phyloP scores from a whole-genome alignment of 1,140 invertebrate species.

The Trigoniulus corallinus region DNA sequence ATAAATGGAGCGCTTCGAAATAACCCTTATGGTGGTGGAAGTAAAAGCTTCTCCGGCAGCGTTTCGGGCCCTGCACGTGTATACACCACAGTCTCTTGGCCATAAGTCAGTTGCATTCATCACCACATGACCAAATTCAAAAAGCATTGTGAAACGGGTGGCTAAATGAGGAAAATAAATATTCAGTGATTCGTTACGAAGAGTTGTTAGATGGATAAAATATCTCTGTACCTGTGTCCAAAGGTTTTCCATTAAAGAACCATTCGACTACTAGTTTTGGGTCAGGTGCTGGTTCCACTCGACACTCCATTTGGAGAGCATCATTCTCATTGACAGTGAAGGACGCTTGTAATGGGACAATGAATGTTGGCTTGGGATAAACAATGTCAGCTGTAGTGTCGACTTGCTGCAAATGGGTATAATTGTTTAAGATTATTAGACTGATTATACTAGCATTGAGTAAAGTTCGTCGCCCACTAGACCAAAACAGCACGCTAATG shows the following conservation, averaged over 20 bases:
- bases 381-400: background rate
- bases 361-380: conserved; percentile 76
- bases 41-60: conserved; percentile 76
- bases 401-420: background rate
- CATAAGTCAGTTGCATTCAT: conserved; percentile 75
- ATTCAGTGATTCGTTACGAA: background rate
- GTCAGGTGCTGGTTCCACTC: conserved; percentile 90
- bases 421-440: background rate
- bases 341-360: conserved; percentile 58
- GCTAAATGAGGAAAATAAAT: conserved; percentile 15
- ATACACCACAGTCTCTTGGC: conserved; percentile 84
- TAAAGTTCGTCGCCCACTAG: too few species aligned
- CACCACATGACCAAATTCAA: conserved; percentile 83
- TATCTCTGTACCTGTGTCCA: conserved; percentile 48
- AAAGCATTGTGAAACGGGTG: conserved; percentile 67
- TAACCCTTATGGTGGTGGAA: conserved; percentile 68
- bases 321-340: conserved; percentile 77
- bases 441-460: too few species aligned
- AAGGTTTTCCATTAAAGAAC: conserved; percentile 78
- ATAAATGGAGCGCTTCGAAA: conserved; percentile 46
- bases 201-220: background rate
- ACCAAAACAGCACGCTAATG: too few species aligned
- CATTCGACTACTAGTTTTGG: conserved; percentile 86
- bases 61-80: conserved; percentile 75
- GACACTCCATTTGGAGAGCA: conserved; percentile 76